Conservation (phyloP, 2,797 vertebrate species). For the Pantherophis vulpinus region DNA sequence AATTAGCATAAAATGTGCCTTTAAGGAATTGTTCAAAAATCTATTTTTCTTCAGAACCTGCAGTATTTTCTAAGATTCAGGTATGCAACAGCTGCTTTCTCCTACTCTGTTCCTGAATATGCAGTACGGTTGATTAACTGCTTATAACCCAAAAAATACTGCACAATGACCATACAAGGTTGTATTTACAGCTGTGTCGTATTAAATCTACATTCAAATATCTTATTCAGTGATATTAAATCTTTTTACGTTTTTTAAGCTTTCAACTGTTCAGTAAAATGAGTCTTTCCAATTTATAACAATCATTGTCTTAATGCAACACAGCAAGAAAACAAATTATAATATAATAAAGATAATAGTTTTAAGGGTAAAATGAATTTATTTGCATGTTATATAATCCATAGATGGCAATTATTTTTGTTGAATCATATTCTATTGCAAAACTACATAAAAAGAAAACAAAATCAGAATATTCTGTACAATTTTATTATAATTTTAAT, state of each 20-base stretch:
- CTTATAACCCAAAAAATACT: neutral
- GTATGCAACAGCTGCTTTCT: neutral
- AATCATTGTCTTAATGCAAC: neutral
- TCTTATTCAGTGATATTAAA: neutral
- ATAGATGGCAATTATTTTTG: neutral
- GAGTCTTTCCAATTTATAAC: neutral
- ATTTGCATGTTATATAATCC: neutral
- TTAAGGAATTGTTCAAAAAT: neutral
- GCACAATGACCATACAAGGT: neutral
- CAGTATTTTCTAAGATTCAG: neutral
- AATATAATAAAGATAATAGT: neutral
- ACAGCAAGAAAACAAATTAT: neutral
- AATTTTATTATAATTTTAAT: conserved; percentile 23
- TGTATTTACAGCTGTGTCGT: neutral
- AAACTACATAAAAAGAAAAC: conserved; percentile 23
- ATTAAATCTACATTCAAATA: neutral
- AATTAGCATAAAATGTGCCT: neutral
- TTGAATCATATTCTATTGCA: neutral
- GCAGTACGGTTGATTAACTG: neutral
- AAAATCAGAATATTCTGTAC: conserved; percentile 44
- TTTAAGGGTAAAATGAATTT: neutral
- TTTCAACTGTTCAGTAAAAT: neutral
- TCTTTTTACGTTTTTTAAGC: neutral
- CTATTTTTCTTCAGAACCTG: neutral
- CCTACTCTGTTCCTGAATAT: neutral